These are phyloP conservation scores for Seladonia tumulorum DNA, from an alignment of 2,888 invertebrate genomes.

Conservation along the genomic window DNA sequence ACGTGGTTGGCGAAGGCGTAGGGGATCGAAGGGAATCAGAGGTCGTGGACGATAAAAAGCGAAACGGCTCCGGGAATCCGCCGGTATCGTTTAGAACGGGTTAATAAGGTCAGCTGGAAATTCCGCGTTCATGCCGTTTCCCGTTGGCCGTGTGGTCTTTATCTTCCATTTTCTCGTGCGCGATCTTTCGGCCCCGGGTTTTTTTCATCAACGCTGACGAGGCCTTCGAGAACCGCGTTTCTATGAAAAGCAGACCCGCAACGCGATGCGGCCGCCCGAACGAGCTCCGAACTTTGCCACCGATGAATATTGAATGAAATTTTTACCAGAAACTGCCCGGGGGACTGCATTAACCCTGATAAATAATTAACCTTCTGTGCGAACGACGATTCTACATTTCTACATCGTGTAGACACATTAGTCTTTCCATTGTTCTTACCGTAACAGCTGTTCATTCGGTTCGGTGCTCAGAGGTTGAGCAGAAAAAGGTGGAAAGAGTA, in stretches of 20 bases:
- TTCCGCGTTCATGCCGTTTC: conserved; percentile 28
- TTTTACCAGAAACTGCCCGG: conserved; percentile 4
- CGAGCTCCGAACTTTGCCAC: conserved; percentile 44
- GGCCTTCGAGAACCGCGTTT: conserved; percentile 53
- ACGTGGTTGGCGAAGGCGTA: not conserved
- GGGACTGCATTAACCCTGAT: not conserved
- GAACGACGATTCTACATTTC: not conserved
- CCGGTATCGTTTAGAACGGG: conserved; percentile 32
- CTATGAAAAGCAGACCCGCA: conserved; percentile 61
- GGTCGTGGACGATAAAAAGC: not conserved
- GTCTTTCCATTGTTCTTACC: not conserved
- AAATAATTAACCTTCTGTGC: not conserved
- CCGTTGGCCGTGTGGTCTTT: conserved; percentile 22
- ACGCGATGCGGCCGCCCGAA: conserved; percentile 42
- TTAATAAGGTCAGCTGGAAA: conserved; percentile 58
- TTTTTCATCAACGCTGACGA: conserved; percentile 59
- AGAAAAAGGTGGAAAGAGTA: not conserved
- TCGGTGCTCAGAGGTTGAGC: not conserved
- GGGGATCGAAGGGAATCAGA: conserved; percentile 24
- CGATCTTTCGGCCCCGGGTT: conserved; percentile 35
- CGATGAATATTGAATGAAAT: conserved; percentile 40
- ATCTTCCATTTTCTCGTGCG: conserved; percentile 35
- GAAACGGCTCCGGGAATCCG: conserved; percentile 23
- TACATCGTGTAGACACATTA: not conserved
- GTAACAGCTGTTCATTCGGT: not conserved